These are phyloP conservation scores for Neotoma lepida DNA, from an alignment of 2,113 vertebrate genomes.

Conservation along the genomic window DNA sequence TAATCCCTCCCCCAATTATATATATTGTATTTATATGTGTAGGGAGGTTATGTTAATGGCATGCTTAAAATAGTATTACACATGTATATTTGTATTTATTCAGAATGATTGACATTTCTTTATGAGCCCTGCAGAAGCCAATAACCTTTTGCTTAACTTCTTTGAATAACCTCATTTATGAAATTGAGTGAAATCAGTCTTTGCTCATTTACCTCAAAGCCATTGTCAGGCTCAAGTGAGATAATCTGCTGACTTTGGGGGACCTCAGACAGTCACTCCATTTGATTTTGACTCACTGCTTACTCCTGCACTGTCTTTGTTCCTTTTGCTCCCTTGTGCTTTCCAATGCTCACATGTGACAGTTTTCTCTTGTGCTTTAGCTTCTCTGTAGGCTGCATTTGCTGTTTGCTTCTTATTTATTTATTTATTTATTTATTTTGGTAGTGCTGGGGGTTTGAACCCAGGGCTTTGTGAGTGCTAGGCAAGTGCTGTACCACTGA, in stretches of 20 bases:
- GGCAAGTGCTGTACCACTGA: not conserved
- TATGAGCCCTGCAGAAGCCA: constrained; percentile 1
- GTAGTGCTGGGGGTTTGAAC: not conserved
- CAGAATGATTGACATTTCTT: constrained; percentile 14
- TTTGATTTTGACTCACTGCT: not conserved
- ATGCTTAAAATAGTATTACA: not conserved
- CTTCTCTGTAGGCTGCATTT: not conserved
- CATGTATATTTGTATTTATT: not conserved
- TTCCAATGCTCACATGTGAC: not conserved
- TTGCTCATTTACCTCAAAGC: not conserved
- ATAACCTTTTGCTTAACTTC: not conserved
- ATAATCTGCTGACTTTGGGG: not conserved
- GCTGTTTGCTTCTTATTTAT: too few species aligned
- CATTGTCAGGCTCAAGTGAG: not conserved
- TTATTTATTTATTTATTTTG: not conserved
- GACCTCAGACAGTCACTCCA: not conserved
- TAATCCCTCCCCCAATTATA: not conserved
- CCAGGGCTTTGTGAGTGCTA: not conserved
- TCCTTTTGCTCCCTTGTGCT: not conserved
- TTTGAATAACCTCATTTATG: not conserved
- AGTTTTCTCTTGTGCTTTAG: constrained; percentile 1
- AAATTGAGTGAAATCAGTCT: constrained; percentile 6
- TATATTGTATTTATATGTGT: not conserved
- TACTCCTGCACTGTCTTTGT: not conserved
- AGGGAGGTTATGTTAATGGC: not conserved